phyloP scores from a whole-genome alignment of 2,113 vertebrate species.

The Alethe castanea region DNA sequence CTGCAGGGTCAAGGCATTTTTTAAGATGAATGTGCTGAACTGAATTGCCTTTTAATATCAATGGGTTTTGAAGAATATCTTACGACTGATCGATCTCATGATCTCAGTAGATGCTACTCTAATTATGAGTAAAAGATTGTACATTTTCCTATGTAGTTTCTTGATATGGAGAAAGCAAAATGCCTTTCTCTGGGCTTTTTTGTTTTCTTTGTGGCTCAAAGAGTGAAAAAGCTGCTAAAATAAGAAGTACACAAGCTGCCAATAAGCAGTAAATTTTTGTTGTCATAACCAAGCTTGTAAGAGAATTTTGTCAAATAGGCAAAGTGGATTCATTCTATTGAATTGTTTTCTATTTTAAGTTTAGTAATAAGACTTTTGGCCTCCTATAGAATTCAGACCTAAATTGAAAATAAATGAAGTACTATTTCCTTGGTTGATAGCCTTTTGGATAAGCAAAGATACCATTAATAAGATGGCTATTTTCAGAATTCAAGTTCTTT shows the following conservation, averaged over 20 bases:
- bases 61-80: background rate
- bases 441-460: background rate
- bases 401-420: background rate
- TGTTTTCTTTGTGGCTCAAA: background rate
- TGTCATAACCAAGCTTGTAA: background rate
- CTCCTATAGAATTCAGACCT: background rate
- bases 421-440: background rate
- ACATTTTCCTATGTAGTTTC: background rate
- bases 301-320: background rate
- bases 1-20: background rate
- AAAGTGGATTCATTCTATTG: background rate
- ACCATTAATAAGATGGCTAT: background rate
- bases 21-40: background rate
- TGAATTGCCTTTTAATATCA: background rate
- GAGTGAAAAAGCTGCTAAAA: background rate
- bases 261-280: background rate
- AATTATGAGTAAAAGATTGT: background rate
- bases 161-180: background rate
- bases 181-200: background rate
- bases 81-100: background rate
- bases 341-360: background rate
- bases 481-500: background rate
- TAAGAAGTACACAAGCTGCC: background rate
- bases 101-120: background rate
- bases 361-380: background rate